These are phyloP conservation scores for Potamarius usumacintae DNA, from an alignment of 2,113 vertebrate genomes.

Conservation along the genomic window DNA sequence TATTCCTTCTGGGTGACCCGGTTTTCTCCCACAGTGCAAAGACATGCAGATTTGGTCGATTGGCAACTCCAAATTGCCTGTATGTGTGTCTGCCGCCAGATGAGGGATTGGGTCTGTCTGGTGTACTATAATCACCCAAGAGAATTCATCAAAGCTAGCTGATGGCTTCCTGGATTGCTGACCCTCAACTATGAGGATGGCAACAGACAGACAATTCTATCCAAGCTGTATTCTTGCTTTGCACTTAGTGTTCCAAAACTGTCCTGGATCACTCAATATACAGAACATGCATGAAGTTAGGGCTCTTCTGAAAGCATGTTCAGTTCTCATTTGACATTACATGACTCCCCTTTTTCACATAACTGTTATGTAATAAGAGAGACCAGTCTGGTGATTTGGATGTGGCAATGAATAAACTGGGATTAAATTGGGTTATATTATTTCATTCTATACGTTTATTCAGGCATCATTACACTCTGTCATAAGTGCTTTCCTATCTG, in stretches of 20 bases:
- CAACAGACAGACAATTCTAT: background rate
- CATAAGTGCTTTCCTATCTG: background rate
- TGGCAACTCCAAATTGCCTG: no score
- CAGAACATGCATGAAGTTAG: background rate
- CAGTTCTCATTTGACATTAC: background rate
- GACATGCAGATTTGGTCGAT: no score
- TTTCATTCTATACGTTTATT: background rate
- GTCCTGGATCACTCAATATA: background rate
- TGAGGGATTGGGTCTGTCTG: no score
- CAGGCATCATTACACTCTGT: conserved; percentile 12
- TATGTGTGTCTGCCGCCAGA: no score
- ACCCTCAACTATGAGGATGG: no score
- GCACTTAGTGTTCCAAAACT: background rate
- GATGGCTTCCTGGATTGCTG: no score
- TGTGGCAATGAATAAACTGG: background rate
- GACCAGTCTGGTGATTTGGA: background rate
- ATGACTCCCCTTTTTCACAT: background rate
- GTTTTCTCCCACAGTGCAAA: no score
- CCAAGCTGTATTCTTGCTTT: background rate
- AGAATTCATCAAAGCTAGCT: no score
- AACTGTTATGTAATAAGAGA: background rate
- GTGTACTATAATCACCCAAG: no score
- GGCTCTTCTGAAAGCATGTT: background rate
- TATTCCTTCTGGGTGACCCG: no score
- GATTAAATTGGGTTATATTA: background rate